Evolutionary conservation across 2,113 vertebrate species (phyloP).

Genomic region (Motacilla tschutschensis): DNA sequence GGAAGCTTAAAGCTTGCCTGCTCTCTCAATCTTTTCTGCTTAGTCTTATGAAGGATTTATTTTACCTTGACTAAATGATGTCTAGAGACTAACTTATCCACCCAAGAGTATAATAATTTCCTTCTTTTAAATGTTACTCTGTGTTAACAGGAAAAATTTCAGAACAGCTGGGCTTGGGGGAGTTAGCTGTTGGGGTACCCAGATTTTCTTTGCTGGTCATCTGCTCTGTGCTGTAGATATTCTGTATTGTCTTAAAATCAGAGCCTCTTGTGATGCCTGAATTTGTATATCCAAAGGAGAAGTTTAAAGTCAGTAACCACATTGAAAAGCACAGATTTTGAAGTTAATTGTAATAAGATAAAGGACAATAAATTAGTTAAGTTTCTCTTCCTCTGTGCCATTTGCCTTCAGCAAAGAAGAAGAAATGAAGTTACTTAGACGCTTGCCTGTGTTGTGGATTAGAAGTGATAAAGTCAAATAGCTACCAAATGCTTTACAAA

Average conservation of each 20-base stretch:
- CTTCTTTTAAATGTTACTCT: not conserved
- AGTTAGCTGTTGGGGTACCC: not conserved
- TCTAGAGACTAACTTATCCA: not conserved
- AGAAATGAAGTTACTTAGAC: not conserved
- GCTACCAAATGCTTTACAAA: constrained; percentile 24
- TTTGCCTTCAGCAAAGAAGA: not conserved
- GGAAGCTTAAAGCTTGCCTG: not conserved
- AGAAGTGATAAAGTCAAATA: not conserved
- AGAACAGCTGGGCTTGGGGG: not conserved
- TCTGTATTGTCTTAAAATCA: not conserved
- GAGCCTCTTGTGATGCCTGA: not conserved
- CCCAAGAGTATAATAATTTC: not conserved
- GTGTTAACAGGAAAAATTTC: not conserved
- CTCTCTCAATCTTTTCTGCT: not conserved
- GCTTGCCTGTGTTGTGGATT: not conserved
- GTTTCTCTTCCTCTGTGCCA: not conserved
- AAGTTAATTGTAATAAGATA: not conserved
- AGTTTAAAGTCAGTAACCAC: not conserved
- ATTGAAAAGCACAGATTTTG: not conserved
- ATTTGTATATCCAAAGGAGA: not conserved
- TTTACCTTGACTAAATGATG: not conserved
- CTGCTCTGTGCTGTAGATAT: not conserved
- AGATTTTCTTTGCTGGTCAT: not conserved
- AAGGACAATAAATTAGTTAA: not conserved
- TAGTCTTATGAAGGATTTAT: not conserved